phyloP scores from a whole-genome alignment of 2,797 vertebrate genomes.

The Sphenodon punctatus region DNA sequence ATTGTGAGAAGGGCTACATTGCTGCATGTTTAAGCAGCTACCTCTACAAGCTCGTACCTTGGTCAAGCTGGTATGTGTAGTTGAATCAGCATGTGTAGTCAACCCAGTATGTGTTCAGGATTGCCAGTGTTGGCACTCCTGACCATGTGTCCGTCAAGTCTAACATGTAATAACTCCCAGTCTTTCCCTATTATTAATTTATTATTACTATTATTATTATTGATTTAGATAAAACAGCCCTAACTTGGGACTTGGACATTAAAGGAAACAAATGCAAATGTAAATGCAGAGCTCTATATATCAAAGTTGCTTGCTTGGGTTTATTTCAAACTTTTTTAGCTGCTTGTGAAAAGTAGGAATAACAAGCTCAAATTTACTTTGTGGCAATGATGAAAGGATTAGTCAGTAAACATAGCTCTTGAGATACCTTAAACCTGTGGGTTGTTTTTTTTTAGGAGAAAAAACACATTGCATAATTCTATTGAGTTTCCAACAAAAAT shows the following conservation, averaged over 20 bases:
- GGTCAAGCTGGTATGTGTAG: too few species aligned
- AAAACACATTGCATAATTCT: conserved; percentile 1
- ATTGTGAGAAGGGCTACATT: too few species aligned
- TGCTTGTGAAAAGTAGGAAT: not conserved
- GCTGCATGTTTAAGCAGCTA: too few species aligned
- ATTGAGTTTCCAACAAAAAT: conserved; percentile 38
- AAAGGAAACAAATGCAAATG: not conserved
- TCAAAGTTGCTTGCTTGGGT: not conserved
- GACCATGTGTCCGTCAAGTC: too few species aligned
- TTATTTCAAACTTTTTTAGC: conserved; percentile 3
- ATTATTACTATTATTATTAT: too few species aligned
- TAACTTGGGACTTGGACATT: not conserved
- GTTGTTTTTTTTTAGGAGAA: not conserved
- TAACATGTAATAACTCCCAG: not conserved
- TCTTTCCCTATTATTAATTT: too few species aligned
- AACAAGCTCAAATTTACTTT: not conserved
- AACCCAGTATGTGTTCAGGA: too few species aligned
- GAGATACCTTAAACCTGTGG: not conserved
- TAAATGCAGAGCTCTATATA: not conserved
- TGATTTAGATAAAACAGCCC: not conserved
- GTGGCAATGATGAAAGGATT: not conserved
- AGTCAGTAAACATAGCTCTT: not conserved
- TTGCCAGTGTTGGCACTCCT: too few species aligned
- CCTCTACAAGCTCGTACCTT: too few species aligned
- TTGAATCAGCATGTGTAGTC: too few species aligned